These are phyloP conservation scores for Paedocypris sp. DNA, from an alignment of 2,113 vertebrate species.

Conservation along the genomic window DNA sequence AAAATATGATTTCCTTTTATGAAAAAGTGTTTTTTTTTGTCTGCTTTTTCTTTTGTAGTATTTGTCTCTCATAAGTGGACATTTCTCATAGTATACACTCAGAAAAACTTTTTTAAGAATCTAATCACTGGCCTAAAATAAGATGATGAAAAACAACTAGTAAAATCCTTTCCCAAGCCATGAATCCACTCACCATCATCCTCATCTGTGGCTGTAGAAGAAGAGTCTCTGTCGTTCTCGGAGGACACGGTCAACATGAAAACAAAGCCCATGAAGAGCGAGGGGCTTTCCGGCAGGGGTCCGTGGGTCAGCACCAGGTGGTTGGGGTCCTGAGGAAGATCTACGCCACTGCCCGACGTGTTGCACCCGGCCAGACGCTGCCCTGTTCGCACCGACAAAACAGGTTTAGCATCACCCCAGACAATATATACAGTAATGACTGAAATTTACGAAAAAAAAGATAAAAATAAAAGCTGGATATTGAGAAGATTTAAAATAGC, in stretches of 20 bases:
- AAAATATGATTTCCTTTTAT: no score
- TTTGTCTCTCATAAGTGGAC: no score
- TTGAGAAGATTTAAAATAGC: not conserved
- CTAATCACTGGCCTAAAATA: not conserved
- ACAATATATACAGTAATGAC: no score
- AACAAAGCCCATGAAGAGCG: constrained; percentile 89
- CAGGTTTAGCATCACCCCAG: not conserved
- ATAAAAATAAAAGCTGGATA: no score
- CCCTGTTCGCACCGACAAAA: constrained; percentile 29
- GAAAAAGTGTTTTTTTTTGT: no score
- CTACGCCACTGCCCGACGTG: constrained; percentile 66
- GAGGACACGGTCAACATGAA: constrained; percentile 88
- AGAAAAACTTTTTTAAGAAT: no score
- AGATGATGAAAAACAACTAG: not conserved
- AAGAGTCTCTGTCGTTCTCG: constrained; percentile 66
- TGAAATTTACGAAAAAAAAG: no score
- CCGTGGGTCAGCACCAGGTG: constrained; percentile 64
- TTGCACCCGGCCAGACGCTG: constrained; percentile 55
- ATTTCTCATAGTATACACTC: no score
- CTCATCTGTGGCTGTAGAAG: constrained; percentile 67
- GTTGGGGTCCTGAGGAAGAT: constrained; percentile 44
- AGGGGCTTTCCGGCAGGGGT: constrained; percentile 75
- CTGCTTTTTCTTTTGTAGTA: no score
- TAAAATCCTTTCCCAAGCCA: not conserved
- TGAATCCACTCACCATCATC: constrained; percentile 70